A percentile compares a stretch with the other conserved stretches of the same genome.
These are phyloP conservation scores for Poeciliopsis turrubarensis DNA, from an alignment of 2,113 vertebrate genomes.

Conservation along the genomic window DNA sequence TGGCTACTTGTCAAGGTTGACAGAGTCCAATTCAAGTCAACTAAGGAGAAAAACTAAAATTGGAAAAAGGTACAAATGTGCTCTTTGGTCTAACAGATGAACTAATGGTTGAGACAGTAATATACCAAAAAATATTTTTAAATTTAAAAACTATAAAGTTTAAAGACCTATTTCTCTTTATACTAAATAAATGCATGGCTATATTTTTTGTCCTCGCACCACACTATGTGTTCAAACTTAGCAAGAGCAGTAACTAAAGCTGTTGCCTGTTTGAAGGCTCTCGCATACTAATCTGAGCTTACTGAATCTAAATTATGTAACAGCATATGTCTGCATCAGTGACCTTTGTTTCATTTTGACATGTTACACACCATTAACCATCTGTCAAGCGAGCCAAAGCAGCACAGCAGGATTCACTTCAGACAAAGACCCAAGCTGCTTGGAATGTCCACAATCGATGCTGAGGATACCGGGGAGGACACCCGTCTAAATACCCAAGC, in stretches of 20 bases:
- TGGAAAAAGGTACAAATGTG: neutral
- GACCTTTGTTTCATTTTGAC: slow-evolving; percentile 58
- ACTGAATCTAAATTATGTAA: slow-evolving; percentile 51
- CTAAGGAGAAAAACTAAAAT: neutral
- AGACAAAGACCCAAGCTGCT: slow-evolving; percentile 61
- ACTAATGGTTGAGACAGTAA: too few relatives aligned
- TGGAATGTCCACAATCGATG: slow-evolving; percentile 54
- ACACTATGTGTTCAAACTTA: neutral
- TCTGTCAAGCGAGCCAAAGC: slow-evolving; percentile 58
- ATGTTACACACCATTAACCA: slow-evolving; percentile 60
- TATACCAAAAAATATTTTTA: neutral
- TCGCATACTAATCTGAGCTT: slow-evolving; percentile 23
- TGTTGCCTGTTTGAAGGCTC: slow-evolving; percentile 7
- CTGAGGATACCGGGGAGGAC: slow-evolving; percentile 1
- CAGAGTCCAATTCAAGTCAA: too few relatives aligned
- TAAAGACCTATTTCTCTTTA: neutral
- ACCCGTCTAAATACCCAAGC: neutral
- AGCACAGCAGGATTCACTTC: slow-evolving; percentile 54
- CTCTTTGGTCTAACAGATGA: too few relatives aligned
- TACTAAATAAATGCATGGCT: neutral
- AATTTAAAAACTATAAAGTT: neutral
- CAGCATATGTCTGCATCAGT: slow-evolving; percentile 33
- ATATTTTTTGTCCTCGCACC: neutral
- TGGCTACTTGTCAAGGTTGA: too few relatives aligned
- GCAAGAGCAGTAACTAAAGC: neutral